phyloP scores from a whole-genome alignment of 2,113 vertebrate genomes.

The Phyllopteryx taeniolatus region DNA sequence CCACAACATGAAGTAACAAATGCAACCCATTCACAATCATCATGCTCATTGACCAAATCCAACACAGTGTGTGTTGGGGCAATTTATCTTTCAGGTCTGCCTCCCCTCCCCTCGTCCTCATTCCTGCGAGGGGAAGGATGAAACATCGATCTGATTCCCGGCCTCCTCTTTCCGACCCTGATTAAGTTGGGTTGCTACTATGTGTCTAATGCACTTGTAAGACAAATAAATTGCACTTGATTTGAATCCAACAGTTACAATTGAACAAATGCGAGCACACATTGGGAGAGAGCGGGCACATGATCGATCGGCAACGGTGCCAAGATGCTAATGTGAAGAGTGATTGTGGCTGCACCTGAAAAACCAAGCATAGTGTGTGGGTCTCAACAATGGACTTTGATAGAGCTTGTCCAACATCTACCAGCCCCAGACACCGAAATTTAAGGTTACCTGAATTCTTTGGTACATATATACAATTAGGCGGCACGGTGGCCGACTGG shows the following conservation, averaged over 20 bases:
- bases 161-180: conserved; percentile 27
- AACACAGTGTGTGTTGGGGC: not conserved
- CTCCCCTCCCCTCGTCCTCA: not conserved
- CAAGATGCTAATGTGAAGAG: conserved; percentile 47
- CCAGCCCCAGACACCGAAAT: too few relatives aligned
- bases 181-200: conserved; percentile 37
- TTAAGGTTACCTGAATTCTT: too few relatives aligned
- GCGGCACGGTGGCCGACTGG: too few relatives aligned
- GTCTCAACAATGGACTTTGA: too few relatives aligned
- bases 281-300: conserved; percentile 16
- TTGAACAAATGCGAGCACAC: conserved; percentile 46
- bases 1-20: not conserved
- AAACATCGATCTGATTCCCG: conserved; percentile 36
- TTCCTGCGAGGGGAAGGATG: conserved; percentile 14
- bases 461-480: too few relatives aligned
- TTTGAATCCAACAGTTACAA: conserved; percentile 51
- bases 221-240: conserved; percentile 57
- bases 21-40: not conserved
- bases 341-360: conserved; percentile 55
- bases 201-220: conserved; percentile 43
- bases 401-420: too few relatives aligned
- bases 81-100: conserved; percentile 1
- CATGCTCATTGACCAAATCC: conserved; percentile 3
- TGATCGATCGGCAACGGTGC: conserved; percentile 35
- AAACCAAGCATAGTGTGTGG: not conserved